Evolutionary conservation across 2,113 vertebrate genomes (phyloP).

Genomic region (Blennius ocellaris): DNA sequence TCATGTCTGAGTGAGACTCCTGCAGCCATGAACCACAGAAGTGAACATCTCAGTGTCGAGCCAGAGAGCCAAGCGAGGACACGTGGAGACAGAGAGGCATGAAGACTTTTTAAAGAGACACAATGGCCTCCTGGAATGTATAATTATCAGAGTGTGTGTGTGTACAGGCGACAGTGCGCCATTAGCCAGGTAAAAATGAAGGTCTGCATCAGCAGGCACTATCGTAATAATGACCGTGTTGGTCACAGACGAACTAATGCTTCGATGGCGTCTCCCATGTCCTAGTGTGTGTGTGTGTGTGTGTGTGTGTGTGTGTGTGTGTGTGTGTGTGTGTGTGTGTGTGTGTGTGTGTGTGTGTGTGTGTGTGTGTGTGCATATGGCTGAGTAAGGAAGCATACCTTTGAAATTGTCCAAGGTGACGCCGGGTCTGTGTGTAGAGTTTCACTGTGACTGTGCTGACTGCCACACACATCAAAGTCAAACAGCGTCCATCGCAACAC

Average conservation of each 20-base stretch:
- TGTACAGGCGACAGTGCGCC: slow-evolving; percentile 53
- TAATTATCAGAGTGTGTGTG: slow-evolving; percentile 69
- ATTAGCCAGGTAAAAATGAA: slow-evolving; percentile 72
- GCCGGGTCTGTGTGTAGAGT: slow-evolving; percentile 41
- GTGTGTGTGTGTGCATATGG: slow-evolving; percentile 33
- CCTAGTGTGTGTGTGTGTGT: slow-evolving; percentile 33
- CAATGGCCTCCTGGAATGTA: slow-evolving; percentile 75
- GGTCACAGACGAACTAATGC: slow-evolving; percentile 72
- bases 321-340: slow-evolving; percentile 22
- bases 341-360: slow-evolving; percentile 18
- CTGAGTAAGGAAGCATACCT: slow-evolving; percentile 64
- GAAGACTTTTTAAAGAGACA: slow-evolving; percentile 41
- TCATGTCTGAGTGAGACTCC: slow-evolving; percentile 7
- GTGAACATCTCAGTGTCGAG: too few species aligned
- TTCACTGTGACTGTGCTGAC: slow-evolving; percentile 56
- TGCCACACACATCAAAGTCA: neutral
- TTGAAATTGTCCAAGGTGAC: slow-evolving; percentile 68
- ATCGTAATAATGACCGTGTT: slow-evolving; percentile 72
- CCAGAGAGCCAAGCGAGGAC: neutral
- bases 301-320: slow-evolving; percentile 22
- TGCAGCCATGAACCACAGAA: neutral
- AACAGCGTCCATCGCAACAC: neutral
- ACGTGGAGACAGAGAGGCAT: slow-evolving; percentile 40
- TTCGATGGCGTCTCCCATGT: slow-evolving; percentile 61
- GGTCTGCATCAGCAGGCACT: slow-evolving; percentile 71